Conservation (phyloP, 2,113 vertebrate genomes). For the Eudyptes chrysolophus region DNA sequence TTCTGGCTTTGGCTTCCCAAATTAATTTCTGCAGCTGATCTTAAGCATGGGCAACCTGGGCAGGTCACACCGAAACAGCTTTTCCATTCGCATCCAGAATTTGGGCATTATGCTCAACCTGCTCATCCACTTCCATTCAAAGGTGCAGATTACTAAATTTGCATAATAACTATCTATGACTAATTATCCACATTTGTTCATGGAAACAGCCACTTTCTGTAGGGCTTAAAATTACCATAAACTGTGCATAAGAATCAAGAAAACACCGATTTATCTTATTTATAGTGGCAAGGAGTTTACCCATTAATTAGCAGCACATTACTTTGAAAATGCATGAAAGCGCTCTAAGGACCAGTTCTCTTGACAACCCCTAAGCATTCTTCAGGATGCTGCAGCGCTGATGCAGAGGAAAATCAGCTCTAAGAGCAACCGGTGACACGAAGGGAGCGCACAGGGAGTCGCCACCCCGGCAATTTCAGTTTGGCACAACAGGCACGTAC, state of each 20-base stretch:
- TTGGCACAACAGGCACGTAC: fast-evolving
- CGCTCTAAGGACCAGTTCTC: neutral
- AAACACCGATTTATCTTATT: constrained; percentile 16
- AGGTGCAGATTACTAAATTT: constrained; percentile 15
- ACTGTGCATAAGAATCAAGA: neutral
- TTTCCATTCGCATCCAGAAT: neutral
- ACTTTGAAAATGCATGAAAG: neutral
- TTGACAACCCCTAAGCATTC: fast-evolving
- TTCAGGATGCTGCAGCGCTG: neutral
- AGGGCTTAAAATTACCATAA: constrained; percentile 47
- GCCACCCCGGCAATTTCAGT: fast-evolving
- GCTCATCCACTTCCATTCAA: neutral
- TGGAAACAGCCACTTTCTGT: constrained; percentile 15
- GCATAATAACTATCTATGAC: constrained; percentile 46
- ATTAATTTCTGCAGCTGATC: neutral
- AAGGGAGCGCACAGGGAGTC: neutral
- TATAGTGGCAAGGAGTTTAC: neutral
- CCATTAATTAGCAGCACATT: neutral
- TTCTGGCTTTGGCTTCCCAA: neutral
- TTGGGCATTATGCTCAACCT: neutral
- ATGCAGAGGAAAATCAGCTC: neutral
- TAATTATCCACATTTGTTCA: constrained; percentile 54
- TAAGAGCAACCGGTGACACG: fast-evolving
- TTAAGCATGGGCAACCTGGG: neutral
- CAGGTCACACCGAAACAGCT: neutral